Base-by-base conservation (phyloP, 2,888 invertebrate species). In the Netelia fuscicornis region DNA sequence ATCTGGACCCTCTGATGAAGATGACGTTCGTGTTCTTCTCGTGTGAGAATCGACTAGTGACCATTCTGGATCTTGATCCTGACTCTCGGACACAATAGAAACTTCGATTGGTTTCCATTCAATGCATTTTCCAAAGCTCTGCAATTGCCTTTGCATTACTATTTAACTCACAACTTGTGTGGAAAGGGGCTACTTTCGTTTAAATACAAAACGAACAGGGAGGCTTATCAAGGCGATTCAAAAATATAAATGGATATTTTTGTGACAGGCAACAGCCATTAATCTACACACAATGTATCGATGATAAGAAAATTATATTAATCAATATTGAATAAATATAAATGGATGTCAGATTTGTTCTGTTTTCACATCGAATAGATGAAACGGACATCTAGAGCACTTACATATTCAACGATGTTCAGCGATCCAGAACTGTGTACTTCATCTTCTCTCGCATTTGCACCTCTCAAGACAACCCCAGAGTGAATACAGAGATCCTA, bases 61-160 rank as follows among this genome's bases (percentile, higher is more conserved):
- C 98, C 98, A 98, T 91, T 97, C 97, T 56, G 93, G 93, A 88
- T 94, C 94, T 90, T 97, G 97, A 91, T 97, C 97, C 90, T 97
- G 97, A 1, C 96, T 96, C 88, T 97, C 97, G 0, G 96, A 96
- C 88, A 97, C 97, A 13, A 97, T 96, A 65, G 96, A 97, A 86
- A 97, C 94, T 92, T 97, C 97, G 84, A 96, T 96, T 0, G 97
- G 97, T 91, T 97, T 96, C 98, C 98, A 98, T 93, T 98, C 98
- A 76, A 98, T 96, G 87, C 95, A 96, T 86, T 96, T 95, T n/a
- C 95, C 95, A 88, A 93, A 94, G 89, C 91, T 93, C 95, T 95
- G 86, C 2, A 89, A 88, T 78, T 17, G 17, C n/a, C 37, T 37
- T 37, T 13, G 13, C 13, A 48, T 48, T 48, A 13, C 48, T 10